A percentile compares a stretch with the other conserved stretches of the same genome.
Evolutionary conservation across 2,888 invertebrate species (phyloP).

Genomic region (Helicoverpa assulta): DNA sequence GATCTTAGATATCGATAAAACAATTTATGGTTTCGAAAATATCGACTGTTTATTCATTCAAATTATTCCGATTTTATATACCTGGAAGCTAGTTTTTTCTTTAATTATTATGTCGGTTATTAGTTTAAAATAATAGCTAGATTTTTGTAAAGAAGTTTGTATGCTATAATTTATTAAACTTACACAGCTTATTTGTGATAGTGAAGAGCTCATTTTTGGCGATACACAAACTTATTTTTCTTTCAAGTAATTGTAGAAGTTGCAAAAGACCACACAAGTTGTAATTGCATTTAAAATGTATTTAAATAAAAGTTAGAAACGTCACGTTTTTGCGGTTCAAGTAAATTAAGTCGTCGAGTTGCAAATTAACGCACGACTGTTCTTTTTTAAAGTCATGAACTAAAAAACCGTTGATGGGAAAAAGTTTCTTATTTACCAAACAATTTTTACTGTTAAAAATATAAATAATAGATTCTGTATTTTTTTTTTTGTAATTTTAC

Average conservation of each 20-base stretch:
- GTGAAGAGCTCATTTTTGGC: neutral
- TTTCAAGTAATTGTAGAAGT: slow-evolving; percentile 16
- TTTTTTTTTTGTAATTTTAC: neutral
- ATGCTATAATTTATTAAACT: too few relatives aligned
- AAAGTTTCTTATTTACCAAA: neutral
- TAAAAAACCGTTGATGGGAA: neutral
- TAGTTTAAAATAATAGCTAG: slow-evolving; percentile 6
- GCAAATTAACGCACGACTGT: slow-evolving; percentile 37
- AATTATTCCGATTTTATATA: slow-evolving; percentile 43
- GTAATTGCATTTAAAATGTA: slow-evolving; percentile 49
- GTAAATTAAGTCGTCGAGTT: slow-evolving; percentile 24
- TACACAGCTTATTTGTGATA: neutral
- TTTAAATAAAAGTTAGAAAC: slow-evolving; percentile 45
- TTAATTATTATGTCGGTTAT: slow-evolving; percentile 35
- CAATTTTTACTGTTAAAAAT: too few relatives aligned
- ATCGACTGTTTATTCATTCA: slow-evolving; percentile 47
- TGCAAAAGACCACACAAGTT: slow-evolving; percentile 36
- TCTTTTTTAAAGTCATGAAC: slow-evolving; percentile 4
- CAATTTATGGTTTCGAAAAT: slow-evolving; percentile 54
- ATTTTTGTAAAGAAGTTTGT: slow-evolving; percentile 3
- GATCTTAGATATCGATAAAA: slow-evolving; percentile 59
- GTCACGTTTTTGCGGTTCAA: slow-evolving; percentile 41
- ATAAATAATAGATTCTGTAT: too few relatives aligned
- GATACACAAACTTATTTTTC: neutral
- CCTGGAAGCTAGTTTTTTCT: slow-evolving; percentile 31